Percentiles rank a stretch among this genome's conserved stretches.
Evolutionary conservation across 2,113 vertebrate genomes (phyloP).

Genomic region (Pleuronectes platessa): DNA sequence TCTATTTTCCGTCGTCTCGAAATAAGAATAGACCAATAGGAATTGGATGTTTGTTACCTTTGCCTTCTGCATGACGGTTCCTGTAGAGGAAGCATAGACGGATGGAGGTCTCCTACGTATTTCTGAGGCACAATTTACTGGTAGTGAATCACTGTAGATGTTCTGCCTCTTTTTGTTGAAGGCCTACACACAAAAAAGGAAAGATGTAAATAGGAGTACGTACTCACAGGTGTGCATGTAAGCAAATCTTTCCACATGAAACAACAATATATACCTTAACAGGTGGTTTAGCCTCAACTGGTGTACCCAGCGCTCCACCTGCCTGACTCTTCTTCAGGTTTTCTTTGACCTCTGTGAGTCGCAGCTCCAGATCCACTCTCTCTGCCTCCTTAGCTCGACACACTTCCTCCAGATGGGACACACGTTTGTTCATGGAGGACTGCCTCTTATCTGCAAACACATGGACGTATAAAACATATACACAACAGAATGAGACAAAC

Average conservation of each 20-base stretch:
- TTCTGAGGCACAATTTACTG: constrained; percentile 92
- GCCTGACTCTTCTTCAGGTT: constrained; percentile 92
- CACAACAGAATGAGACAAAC: background rate
- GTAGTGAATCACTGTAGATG: constrained; percentile 83
- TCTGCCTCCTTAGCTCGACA: constrained; percentile 89
- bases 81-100: constrained; percentile 86
- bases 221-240: background rate
- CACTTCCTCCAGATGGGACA: constrained; percentile 86
- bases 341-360: constrained; percentile 91
- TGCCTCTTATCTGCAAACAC: constrained; percentile 81
- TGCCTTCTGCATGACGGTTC: constrained; percentile 94
- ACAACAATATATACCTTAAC: constrained; percentile 75
- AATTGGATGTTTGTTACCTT: constrained; percentile 83
- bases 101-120: constrained; percentile 90
- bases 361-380: constrained; percentile 91
- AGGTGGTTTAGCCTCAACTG: constrained; percentile 79
- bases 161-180: constrained; percentile 73
- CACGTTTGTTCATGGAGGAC: constrained; percentile 82
- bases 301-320: constrained; percentile 86
- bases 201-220: background rate
- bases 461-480: background rate
- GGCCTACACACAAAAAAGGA: constrained; percentile 28
- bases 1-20: no score
- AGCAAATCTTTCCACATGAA: background rate
- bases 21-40: background rate